phyloP scores from a whole-genome alignment of 2,888 invertebrate genomes.

The Melangyna quadrimaculata region DNA sequence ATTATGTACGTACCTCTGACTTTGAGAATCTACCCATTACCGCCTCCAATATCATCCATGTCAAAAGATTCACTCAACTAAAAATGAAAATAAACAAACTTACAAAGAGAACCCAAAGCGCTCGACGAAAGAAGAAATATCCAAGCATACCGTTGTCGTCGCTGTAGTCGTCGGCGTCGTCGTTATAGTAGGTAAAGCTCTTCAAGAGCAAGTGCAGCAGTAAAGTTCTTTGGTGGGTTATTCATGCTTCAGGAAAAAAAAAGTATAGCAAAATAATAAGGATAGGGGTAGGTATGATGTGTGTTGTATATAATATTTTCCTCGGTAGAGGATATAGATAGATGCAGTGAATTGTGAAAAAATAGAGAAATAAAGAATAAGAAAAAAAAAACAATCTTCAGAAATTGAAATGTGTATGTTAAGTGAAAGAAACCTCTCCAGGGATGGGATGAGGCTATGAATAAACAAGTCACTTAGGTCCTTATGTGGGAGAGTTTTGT shows the following conservation, averaged over 20 bases:
- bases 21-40: neutral
- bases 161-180: too few species aligned
- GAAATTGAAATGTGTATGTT: constrained; percentile 48
- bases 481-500: constrained; percentile 9
- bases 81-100: constrained; percentile 31
- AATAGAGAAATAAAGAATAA: neutral
- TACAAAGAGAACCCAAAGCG: constrained; percentile 9
- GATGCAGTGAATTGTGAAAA: constrained; percentile 45
- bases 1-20: neutral
- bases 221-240: constrained; percentile 17
- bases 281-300: constrained; percentile 23
- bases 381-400: constrained; percentile 35
- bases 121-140: constrained; percentile 15
- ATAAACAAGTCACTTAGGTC: constrained; percentile 57
- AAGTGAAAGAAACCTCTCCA: constrained; percentile 36
- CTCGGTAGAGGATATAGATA: neutral
- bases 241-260: neutral
- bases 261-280: constrained; percentile 36
- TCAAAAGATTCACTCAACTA: constrained; percentile 42
- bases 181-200: too few species aligned
- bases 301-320: neutral
- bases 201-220: neutral
- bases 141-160: constrained; percentile 6
- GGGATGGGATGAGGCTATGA: constrained; percentile 39
- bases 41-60: neutral